Evolutionary conservation across 2,888 invertebrate genomes (phyloP).

Genomic region (Labia minor): DNA sequence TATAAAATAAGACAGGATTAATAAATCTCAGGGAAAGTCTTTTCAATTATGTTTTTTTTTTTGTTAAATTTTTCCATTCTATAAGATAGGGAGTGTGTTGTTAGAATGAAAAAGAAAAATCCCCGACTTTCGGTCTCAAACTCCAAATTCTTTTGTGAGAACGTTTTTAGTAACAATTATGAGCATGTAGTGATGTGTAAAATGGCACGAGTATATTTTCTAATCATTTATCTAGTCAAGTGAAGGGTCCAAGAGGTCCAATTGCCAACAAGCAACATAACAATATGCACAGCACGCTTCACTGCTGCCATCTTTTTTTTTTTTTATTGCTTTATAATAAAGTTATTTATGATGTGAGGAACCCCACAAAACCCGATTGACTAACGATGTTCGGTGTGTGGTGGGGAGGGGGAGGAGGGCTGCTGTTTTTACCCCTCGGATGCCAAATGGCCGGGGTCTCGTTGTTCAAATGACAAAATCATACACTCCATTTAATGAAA

Average conservation of each 20-base stretch:
- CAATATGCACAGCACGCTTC: constrained; percentile 1
- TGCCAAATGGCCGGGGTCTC: constrained; percentile 1
- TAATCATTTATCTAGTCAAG: constrained; percentile 3
- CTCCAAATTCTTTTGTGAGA: background rate
- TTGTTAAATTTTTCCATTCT: too few relatives aligned
- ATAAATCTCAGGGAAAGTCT: too few relatives aligned
- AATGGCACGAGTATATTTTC: constrained; percentile 8
- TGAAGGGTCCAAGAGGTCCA: constrained; percentile 3
- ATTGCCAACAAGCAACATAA: background rate
- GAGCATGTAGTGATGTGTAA: constrained; percentile 1
- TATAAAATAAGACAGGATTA: background rate
- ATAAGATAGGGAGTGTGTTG: too few relatives aligned
- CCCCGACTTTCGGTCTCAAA: too few relatives aligned
- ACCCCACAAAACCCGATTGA: constrained; percentile 4
- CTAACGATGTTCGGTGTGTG: background rate
- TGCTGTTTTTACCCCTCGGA: background rate
- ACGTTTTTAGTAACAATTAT: background rate
- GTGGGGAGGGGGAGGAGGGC: background rate
- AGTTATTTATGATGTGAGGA: constrained; percentile 7
- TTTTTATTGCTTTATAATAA: constrained; percentile 9
- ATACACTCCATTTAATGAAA: constrained; percentile 13
- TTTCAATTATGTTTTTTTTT: too few relatives aligned
- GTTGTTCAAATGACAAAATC: constrained; percentile 3
- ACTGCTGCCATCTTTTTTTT: background rate
- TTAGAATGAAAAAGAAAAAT: too few relatives aligned